Evolutionary conservation across 1,140 invertebrate genomes (phyloP).

Genomic region (Drosophila setifemur): DNA sequence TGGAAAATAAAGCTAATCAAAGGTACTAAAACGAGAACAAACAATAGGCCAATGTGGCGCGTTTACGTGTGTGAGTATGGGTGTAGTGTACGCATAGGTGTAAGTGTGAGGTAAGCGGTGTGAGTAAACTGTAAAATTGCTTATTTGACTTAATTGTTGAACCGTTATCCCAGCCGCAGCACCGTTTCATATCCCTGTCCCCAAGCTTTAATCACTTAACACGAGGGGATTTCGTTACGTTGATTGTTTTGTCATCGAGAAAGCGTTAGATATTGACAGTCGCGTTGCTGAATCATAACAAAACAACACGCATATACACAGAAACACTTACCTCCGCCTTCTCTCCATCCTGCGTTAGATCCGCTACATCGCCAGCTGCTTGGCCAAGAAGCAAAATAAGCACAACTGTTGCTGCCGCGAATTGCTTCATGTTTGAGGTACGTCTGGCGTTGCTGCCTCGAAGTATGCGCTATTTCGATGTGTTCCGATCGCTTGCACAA

Average conservation of each 20-base stretch:
- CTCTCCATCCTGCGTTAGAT: conserved; percentile 25
- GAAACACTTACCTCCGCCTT: conserved; percentile 52
- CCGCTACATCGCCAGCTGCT: conserved; percentile 41
- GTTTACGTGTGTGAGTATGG: conserved; percentile 15
- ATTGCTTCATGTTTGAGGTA: conserved; percentile 61
- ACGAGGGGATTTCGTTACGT: conserved; percentile 23
- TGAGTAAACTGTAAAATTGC: conserved; percentile 55
- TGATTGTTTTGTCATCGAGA: conserved; percentile 20
- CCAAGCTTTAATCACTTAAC: conserved; percentile 39
- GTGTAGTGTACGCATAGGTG: conserved; percentile 12
- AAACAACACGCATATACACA: conserved; percentile 42
- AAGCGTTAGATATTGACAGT: conserved; percentile 61
- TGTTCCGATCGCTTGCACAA: conserved; percentile 6
- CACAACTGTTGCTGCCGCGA: conserved; percentile 75
- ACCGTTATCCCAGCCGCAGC: conserved; percentile 15
- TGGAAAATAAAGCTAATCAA: conserved; percentile 47
- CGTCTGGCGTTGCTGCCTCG: background rate
- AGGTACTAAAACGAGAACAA: conserved; percentile 48
- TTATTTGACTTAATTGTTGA: conserved; percentile 27
- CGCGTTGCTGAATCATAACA: conserved; percentile 55
- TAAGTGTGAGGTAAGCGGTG: conserved; percentile 27
- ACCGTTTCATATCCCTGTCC: too few relatives aligned
- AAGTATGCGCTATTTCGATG: background rate
- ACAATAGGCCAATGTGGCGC: conserved; percentile 67
- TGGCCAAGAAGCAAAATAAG: conserved; percentile 55